Evolutionary conservation across 2,797 vertebrate species (phyloP), one percentile per base, ranked within the genome.

Genomic region (Huso huso): DNA sequence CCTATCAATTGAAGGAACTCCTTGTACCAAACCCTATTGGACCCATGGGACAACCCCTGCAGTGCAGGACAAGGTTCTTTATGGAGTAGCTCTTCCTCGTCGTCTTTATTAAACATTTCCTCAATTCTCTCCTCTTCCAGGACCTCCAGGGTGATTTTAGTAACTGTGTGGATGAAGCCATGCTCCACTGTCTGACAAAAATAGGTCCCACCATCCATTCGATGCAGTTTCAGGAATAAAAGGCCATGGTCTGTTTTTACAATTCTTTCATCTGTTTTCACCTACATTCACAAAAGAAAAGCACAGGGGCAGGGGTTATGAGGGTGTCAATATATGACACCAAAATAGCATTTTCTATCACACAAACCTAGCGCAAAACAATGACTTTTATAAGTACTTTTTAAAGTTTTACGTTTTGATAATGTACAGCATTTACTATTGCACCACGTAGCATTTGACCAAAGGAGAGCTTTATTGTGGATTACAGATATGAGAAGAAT

Each of bases 1-100:
- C 95, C 97, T 65, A 98, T 95, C 52, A 98, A 80, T 80, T 98
- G 95, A 70, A 98, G 88, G 76, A 98, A 97, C 68, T 98, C 96
- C 71, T 98, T 98, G 79, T 98, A 98, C 96, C 97, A 98, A 63
- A 82, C 74, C 78, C 81, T 84, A 70, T 85, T 55, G 53, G 53
- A 55, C 10, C 53, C 53, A 10, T 55, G 53, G 7, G 53, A n/a
- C 53, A 9, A 55, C 37, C 37, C 37, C 37, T 37, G 37, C 37
- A 5, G 86, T 0, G 78, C 70, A 6, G 90, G 86, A 4, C 83
- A 89, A 10, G 74, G 86, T 79, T 79, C 79, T 80, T 79, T 80
- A 71, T 73, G 84, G 63, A 81, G 70, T 1, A 69, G 66, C 0
- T 86, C 87, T 63, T 86, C 87, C 9, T 86, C 88, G 0, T 76